phyloP scores from a whole-genome alignment of 2,888 invertebrate genomes.

The Lepidochitona cinerea region DNA sequence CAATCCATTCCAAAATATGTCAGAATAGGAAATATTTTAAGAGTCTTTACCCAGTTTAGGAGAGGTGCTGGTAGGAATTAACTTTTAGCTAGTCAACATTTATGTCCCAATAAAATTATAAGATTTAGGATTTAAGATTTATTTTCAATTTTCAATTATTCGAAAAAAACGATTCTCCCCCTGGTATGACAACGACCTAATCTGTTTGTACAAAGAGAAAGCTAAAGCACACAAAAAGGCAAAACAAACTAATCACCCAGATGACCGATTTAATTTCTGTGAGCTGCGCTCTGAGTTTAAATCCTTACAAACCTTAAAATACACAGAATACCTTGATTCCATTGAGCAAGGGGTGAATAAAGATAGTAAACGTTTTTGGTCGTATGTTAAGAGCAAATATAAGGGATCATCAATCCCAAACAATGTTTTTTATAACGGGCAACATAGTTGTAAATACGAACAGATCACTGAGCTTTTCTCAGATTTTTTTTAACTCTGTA shows the following conservation, averaged over 20 bases:
- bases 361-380: background rate
- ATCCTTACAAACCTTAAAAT: background rate
- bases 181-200: background rate
- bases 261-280: background rate
- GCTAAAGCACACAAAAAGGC: background rate
- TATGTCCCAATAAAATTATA: too few relatives aligned
- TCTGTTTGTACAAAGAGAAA: background rate
- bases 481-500: background rate
- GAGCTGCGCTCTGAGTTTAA: background rate
- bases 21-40: too few relatives aligned
- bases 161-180: background rate
- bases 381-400: background rate
- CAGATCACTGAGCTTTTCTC: background rate
- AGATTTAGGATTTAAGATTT: too few relatives aligned
- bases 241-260: background rate
- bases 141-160: too few relatives aligned
- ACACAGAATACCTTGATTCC: background rate
- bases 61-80: too few relatives aligned
- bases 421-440: background rate
- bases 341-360: background rate
- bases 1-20: too few relatives aligned
- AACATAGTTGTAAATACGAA: background rate
- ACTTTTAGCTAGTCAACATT: too few relatives aligned
- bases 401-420: background rate
- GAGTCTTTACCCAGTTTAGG: too few relatives aligned